Evolutionary conservation across 2,797 vertebrate genomes (phyloP).

Genomic region (Yasuhikotakia modesta): DNA sequence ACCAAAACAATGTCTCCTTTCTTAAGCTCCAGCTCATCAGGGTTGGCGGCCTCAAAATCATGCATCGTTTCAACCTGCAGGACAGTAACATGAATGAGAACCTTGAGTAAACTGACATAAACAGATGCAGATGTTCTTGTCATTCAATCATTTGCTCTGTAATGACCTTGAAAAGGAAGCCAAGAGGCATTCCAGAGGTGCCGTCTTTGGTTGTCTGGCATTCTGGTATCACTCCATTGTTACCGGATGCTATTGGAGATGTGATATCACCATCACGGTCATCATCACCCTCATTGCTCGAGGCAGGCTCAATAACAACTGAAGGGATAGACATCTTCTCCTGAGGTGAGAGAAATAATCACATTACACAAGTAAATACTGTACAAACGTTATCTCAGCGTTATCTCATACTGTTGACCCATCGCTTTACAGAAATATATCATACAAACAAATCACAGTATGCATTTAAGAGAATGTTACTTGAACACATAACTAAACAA

Average conservation of each 20-base stretch:
- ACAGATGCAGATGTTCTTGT: no score
- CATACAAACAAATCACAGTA: not conserved
- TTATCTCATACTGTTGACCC: no score
- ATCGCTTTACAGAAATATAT: not conserved
- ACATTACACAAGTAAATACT: not conserved
- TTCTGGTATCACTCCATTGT: constrained; percentile 67
- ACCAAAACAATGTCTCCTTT: constrained; percentile 90
- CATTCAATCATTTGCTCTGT: not conserved
- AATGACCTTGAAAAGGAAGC: constrained; percentile 89
- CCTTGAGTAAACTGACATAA: no score
- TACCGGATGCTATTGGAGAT: constrained; percentile 63
- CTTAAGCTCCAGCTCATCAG: constrained; percentile 90
- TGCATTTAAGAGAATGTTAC: not conserved
- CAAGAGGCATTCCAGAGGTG: constrained; percentile 73
- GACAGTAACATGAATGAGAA: constrained; percentile 2
- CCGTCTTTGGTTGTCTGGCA: constrained; percentile 63
- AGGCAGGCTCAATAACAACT: constrained; percentile 93
- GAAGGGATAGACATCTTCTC: constrained; percentile 87
- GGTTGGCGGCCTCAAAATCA: constrained; percentile 94
- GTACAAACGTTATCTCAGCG: not conserved
- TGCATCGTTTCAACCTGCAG: constrained; percentile 90
- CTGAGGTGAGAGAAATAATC: constrained; percentile 56
- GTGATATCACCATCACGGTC: constrained; percentile 75
- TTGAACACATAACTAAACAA: not conserved
- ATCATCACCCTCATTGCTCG: constrained; percentile 91